Conservation (phyloP, 2,113 vertebrate species). For the Oryzias woworae region DNA sequence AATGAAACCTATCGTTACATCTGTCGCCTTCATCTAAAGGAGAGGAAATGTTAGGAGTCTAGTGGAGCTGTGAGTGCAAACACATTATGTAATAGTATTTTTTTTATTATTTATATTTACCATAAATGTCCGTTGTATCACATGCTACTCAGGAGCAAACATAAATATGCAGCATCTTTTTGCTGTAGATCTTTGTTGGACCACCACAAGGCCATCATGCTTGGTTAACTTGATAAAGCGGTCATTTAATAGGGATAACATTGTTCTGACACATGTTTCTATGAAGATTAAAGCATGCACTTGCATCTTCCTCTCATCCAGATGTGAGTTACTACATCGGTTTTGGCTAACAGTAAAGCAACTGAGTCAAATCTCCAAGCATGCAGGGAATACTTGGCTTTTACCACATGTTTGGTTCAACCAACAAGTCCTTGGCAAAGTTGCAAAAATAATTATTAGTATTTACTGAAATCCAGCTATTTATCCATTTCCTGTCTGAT, state of each 20-base stretch:
- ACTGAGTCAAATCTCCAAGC: background rate
- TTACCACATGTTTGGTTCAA: slow-evolving; percentile 12
- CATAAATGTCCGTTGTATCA: background rate
- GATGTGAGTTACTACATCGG: background rate
- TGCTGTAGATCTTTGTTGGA: background rate
- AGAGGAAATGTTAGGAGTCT: background rate
- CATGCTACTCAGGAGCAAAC: background rate
- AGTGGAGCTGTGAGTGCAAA: too few relatives aligned
- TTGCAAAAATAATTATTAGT: slow-evolving; percentile 47
- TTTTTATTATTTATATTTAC: too few relatives aligned
- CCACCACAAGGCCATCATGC: background rate
- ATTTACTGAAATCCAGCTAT: slow-evolving; percentile 68
- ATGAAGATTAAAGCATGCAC: too few relatives aligned
- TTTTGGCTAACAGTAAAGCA: too few relatives aligned
- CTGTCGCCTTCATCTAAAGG: background rate
- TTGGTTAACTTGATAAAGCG: rapidly evolving
- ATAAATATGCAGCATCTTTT: too few relatives aligned
- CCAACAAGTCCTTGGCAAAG: slow-evolving; percentile 26
- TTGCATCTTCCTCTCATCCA: background rate
- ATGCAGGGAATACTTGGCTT: background rate
- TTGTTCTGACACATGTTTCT: too few relatives aligned
- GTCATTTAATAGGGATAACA: background rate
- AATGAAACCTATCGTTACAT: background rate
- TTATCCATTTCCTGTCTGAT: slow-evolving; percentile 20
- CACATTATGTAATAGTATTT: too few relatives aligned